Evolutionary conservation across 2,113 vertebrate genomes (phyloP).

Genomic region (Malurus cyaneus): DNA sequence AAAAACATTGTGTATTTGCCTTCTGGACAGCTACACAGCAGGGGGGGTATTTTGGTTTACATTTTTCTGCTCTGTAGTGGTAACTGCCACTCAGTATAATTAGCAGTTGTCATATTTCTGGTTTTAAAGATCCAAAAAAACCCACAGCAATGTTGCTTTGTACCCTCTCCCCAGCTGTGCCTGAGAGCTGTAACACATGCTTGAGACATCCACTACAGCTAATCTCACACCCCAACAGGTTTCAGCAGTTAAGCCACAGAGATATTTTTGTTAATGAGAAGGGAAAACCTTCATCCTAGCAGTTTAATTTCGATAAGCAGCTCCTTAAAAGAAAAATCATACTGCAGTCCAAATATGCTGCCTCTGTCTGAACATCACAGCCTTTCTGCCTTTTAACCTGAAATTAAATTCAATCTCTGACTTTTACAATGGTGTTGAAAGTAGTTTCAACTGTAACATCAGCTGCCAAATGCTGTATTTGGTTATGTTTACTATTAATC

Average conservation of each 20-base stretch:
- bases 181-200: neutral
- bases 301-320: neutral
- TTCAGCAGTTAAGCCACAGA: neutral
- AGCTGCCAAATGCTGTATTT: neutral
- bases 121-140: slow-evolving; percentile 12
- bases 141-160: neutral
- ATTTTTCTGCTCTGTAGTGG: neutral
- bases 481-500: neutral
- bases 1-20: neutral
- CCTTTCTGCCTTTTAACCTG: neutral
- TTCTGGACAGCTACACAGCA: neutral
- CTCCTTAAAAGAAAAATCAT: neutral
- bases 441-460: neutral
- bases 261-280: neutral
- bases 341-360: neutral
- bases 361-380: neutral
- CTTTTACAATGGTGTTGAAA: neutral
- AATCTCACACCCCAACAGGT: neutral
- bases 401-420: neutral
- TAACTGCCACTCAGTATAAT: slow-evolving; percentile 34
- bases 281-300: neutral
- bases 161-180: slow-evolving; percentile 39
- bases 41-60: neutral
- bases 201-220: neutral
- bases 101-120: slow-evolving; percentile 39